Evolutionary conservation across 2,113 vertebrate genomes (phyloP).

Genomic region (Periophthalmodon schlosseri): DNA sequence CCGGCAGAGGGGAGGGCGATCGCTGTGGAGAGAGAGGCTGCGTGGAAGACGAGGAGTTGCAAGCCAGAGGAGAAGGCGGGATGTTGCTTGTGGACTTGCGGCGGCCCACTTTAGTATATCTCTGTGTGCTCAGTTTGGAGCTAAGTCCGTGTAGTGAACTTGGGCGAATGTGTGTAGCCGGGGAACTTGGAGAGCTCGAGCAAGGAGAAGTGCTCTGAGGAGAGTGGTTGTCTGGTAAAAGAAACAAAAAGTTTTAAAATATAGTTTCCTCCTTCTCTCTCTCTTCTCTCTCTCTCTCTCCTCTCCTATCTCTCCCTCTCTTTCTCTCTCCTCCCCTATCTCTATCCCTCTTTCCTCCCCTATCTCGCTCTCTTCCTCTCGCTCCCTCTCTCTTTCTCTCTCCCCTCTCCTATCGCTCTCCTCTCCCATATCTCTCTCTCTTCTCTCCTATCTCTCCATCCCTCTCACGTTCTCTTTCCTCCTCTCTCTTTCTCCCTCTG

Average conservation of each 20-base stretch:
- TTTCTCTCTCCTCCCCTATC: too few relatives aligned
- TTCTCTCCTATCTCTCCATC: too few relatives aligned
- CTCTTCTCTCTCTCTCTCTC: too few relatives aligned
- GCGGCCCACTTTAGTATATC: constrained; percentile 86
- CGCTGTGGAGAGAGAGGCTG: constrained; percentile 88
- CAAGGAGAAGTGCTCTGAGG: constrained; percentile 89
- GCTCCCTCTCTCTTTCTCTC: too few relatives aligned
- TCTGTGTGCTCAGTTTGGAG: constrained; percentile 86
- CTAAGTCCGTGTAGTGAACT: constrained; percentile 92
- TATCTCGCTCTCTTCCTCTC: too few relatives aligned
- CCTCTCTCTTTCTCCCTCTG: too few relatives aligned
- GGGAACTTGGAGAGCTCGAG: constrained; percentile 92
- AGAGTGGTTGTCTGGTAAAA: constrained; percentile 81
- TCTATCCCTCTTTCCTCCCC: too few relatives aligned
- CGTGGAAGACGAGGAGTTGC: constrained; percentile 85
- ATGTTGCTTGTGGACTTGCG: constrained; percentile 98
- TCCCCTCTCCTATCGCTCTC: too few relatives aligned
- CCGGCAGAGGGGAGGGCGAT: constrained; percentile 83
- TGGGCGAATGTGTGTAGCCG: constrained; percentile 89
- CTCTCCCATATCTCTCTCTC: too few relatives aligned
- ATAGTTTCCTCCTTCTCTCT: too few relatives aligned
- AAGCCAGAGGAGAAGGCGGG: constrained; percentile 92
- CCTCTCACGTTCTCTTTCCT: too few relatives aligned
- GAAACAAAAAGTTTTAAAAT: background rate
- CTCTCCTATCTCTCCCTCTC: too few relatives aligned